Evolutionary conservation across 2,888 invertebrate genomes (phyloP).

Genomic region (Nipponacmea schrenckii): DNA sequence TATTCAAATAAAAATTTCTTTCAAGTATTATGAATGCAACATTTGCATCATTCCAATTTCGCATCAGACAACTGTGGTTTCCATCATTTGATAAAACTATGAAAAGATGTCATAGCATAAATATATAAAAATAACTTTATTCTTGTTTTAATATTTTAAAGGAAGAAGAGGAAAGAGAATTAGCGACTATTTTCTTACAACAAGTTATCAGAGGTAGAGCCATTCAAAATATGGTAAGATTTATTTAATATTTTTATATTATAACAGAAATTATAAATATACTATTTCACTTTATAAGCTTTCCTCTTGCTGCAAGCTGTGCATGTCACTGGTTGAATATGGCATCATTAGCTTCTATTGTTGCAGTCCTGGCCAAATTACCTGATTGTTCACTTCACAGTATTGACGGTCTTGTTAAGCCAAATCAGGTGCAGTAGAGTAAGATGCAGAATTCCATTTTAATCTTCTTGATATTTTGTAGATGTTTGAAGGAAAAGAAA

Average conservation of each 20-base stretch:
- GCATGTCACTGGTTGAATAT: too few relatives aligned
- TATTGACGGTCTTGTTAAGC: background rate
- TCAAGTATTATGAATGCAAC: too few relatives aligned
- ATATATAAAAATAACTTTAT: background rate
- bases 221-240: slow-evolving; percentile 76
- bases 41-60: too few relatives aligned
- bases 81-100: too few relatives aligned
- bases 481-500: slow-evolving; percentile 80
- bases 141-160: slow-evolving; percentile 27
- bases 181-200: slow-evolving; percentile 75
- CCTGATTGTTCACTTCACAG: background rate
- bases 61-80: too few relatives aligned
- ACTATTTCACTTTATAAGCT: too few relatives aligned
- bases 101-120: too few relatives aligned
- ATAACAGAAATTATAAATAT: background rate
- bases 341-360: too few relatives aligned
- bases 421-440: background rate
- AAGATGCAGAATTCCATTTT: background rate
- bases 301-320: too few relatives aligned
- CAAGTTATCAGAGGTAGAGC: slow-evolving; percentile 78
- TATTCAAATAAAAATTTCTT: too few relatives aligned
- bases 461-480: slow-evolving; percentile 51
- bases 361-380: background rate
- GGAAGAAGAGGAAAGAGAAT: slow-evolving; percentile 69
- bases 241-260: background rate